phyloP scores from a whole-genome alignment of 2,888 invertebrate species.

The Trissonchulus sp. region DNA sequence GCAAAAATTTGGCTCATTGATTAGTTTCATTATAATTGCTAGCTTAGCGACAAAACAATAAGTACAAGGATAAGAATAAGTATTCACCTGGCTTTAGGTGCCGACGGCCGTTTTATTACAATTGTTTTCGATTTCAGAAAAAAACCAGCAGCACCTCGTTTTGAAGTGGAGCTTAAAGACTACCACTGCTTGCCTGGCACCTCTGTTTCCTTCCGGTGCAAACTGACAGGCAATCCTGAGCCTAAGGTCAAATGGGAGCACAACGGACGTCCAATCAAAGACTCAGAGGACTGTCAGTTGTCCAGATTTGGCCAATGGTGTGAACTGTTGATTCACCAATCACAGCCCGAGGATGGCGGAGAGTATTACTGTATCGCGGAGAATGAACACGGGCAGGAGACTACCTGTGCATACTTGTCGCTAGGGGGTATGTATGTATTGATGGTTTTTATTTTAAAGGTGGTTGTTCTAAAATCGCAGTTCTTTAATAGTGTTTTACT shows the following conservation, averaged over 20 bases:
- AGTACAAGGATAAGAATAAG: too few species aligned
- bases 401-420: constrained; percentile 15
- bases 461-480: too few species aligned
- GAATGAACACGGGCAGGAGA: constrained; percentile 26
- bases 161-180: constrained; percentile 2
- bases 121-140: constrained; percentile 7
- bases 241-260: constrained; percentile 43
- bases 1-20: too few species aligned
- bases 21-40: too few species aligned
- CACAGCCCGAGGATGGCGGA: constrained; percentile 3
- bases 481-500: too few species aligned
- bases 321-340: background rate
- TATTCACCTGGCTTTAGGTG: too few species aligned
- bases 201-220: constrained; percentile 16
- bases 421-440: constrained; percentile 29
- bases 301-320: constrained; percentile 3
- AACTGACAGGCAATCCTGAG: constrained; percentile 32
- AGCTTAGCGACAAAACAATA: too few species aligned
- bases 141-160: background rate
- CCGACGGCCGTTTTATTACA: too few species aligned
- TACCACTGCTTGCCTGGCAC: background rate
- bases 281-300: constrained; percentile 12
- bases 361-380: constrained; percentile 29
- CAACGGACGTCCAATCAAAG: constrained; percentile 8
- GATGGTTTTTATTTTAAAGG: too few species aligned